Conservation (phyloP, 2,113 vertebrate genomes). For the Upupa epops region DNA sequence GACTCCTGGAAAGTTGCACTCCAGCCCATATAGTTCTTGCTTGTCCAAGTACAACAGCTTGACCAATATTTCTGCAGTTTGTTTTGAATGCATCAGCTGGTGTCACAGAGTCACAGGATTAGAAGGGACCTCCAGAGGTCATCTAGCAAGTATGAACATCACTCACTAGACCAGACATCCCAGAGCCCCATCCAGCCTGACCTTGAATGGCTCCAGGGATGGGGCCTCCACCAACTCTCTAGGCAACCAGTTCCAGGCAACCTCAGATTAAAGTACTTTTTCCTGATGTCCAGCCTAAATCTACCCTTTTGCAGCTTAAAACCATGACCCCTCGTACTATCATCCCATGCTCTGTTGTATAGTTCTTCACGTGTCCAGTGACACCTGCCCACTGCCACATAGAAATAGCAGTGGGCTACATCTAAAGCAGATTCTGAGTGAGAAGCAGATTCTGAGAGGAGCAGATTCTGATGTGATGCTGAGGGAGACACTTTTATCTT, state of each 20-base stretch:
- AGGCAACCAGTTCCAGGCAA: too few relatives aligned
- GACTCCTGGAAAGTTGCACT: neutral
- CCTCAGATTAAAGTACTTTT: too few relatives aligned
- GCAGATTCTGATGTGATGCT: neutral
- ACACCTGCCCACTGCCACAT: accelerated
- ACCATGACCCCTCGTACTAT: too few relatives aligned
- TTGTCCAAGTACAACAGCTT: neutral
- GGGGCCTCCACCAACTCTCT: too few relatives aligned
- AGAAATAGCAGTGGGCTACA: neutral
- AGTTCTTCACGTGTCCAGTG: neutral
- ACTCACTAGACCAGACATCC: too few relatives aligned
- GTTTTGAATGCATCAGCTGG: neutral
- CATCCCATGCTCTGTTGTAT: too few relatives aligned
- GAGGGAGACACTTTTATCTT: neutral
- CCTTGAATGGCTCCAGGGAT: too few relatives aligned
- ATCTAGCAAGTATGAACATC: too few relatives aligned
- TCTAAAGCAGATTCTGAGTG: neutral
- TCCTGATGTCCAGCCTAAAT: too few relatives aligned
- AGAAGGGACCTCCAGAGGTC: too few relatives aligned
- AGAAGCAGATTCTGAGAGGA: neutral
- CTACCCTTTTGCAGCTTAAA: too few relatives aligned
- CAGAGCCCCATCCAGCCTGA: too few relatives aligned
- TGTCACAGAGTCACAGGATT: neutral
- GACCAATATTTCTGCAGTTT: neutral
- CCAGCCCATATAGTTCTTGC: neutral